These are phyloP conservation scores for Tichodroma muraria DNA, from an alignment of 2,113 vertebrate genomes.

Conservation along the genomic window DNA sequence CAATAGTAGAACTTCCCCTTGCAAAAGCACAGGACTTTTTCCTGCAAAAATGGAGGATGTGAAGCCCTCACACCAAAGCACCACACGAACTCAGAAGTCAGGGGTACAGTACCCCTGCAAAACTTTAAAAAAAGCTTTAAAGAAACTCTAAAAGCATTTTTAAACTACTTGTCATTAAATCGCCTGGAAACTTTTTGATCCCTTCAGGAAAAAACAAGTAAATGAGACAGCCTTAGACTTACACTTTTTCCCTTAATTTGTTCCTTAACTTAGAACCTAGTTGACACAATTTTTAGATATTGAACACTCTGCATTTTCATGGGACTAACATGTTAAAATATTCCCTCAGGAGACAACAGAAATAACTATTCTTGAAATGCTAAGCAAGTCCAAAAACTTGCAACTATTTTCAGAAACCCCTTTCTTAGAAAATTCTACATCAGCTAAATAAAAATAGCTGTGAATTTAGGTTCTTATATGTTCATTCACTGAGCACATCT, in stretches of 20 bases:
- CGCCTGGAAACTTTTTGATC: not conserved
- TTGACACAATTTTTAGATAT: not conserved
- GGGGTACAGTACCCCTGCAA: not conserved
- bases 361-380: not conserved
- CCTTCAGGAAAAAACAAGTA: not conserved
- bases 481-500: not conserved
- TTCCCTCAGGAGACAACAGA: not conserved
- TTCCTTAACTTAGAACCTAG: not conserved
- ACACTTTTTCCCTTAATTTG: not conserved
- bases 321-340: not conserved
- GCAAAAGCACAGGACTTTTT: not conserved
- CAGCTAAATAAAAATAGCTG: slow-evolving; percentile 19
- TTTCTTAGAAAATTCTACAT: not conserved
- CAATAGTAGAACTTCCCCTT: not conserved
- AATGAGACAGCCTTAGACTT: not conserved
- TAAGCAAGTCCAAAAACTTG: not conserved
- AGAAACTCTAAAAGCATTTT: not conserved
- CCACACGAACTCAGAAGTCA: not conserved
- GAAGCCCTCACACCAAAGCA: not conserved
- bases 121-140: not conserved
- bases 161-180: not conserved
- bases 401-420: slow-evolving; percentile 3
- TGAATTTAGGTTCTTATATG: not conserved
- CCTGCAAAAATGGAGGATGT: not conserved
- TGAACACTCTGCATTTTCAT: not conserved